Evolutionary conservation across 2,113 vertebrate species (phyloP), one percentile per base, ranked within the genome.

Genomic region (Charadrius vociferus): DNA sequence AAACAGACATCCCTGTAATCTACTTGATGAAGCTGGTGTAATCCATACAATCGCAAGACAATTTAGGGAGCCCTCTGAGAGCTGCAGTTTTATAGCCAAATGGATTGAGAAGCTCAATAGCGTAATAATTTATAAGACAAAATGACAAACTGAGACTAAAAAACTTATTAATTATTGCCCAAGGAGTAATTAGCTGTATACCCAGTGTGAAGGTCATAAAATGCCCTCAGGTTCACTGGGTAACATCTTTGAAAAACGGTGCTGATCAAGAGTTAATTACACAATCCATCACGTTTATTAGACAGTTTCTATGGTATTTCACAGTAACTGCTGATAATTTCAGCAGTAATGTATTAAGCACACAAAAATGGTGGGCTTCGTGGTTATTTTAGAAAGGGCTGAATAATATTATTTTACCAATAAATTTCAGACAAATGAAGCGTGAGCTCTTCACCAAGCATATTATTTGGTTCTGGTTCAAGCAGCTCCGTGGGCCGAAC

Each of bases 201-300:
- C 66, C 94, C 94, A 96, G 95, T 93, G 95, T 88, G 93, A 92
- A 98, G 97, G 98, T 98, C 96, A 88, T 96, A 95, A 98, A 97
- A 97, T 90, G 89, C 83, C 97, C 95, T 97, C 88, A 41, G 88
- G 97, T 98, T 98, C 97, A 96, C 86, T 94, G 94, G 92, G 97
- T 90, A 98, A 65, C 93, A 93, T 97, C 97, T 96, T 96, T 96
- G 96, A 97, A 97, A 98, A 96, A 36, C 66, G 19, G 94, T 96
- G 94, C 89, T 97, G 98, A 98, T 98, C 97, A 98, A 98, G 97
- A 98, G 95, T 96, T 98, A 98, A 98, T 98, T 98, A 97, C 96
- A 97, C 90, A 88, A 98, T 98, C 96, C 94, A 98, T 98, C 98
- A 98, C 72, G 49, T 97, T 98, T 98, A 98, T 97, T 97, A 96